Base-by-base conservation (phyloP, 2,797 vertebrate genomes). In the Paramormyrops hopkinsi region DNA sequence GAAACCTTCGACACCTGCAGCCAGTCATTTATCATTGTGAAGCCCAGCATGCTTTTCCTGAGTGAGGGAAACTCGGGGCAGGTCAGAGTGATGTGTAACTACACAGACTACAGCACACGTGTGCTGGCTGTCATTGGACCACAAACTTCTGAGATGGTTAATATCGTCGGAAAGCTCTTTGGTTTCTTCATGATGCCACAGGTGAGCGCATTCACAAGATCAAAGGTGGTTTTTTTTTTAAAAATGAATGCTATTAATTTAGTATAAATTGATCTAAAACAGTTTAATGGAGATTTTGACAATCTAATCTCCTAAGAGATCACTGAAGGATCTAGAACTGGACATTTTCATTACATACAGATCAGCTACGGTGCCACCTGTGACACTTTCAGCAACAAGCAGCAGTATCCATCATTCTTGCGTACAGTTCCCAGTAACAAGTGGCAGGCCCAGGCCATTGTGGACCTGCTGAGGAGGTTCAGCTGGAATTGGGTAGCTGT, bases 401-500 rank as follows among this genome's bases (percentile, higher is more conserved):
- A 90, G 2, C 46, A 92, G 0, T 99, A 96, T 91, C 97, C 97
- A 0, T 97, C 98, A 2, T 98, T 99, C 94, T 96, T 97, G 94
- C 97, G 97, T 11, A 98, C 97, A 0, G 96, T 97, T 4, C 96
- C 97, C 90, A 96, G 94, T 0, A 97, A 98, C 92, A 96, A 93
- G 17, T 93, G 88, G 92, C 95, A 97, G 93, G 95, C 94, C 3
- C n/a, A 90, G 0, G 97, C 93, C 5, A 92, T 97, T 2, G 94
- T 94, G 46, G 90, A 89, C 6, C 95, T 99, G 4, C 93, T 99
- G 33, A 2, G 17, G 2, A 0, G 1, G 7, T 97, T 97, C 0
- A 0, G 54, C 0, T 99, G 98, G 98, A 98, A 96, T 93, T 99
- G 98, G 98, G 95, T 99, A 9, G 97, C 96, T 0, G 92, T 95